Conservation (phyloP, 2,888 invertebrate genomes). For the Andrena praecox region DNA sequence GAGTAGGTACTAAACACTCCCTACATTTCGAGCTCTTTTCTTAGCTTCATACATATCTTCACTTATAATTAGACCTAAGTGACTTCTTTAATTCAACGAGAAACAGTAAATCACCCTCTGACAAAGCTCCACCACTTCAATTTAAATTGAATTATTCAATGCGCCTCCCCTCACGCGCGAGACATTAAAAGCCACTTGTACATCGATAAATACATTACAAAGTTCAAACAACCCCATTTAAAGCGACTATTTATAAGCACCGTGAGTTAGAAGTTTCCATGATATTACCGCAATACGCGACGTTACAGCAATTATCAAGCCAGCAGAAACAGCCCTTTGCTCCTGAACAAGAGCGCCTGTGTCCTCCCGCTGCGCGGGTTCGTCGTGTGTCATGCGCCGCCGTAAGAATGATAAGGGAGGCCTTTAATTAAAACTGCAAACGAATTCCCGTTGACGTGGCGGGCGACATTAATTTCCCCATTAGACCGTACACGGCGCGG, state of each 20-base stretch:
- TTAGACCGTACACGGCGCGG: slow-evolving; percentile 15
- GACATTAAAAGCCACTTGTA: not conserved
- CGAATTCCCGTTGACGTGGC: slow-evolving; percentile 24
- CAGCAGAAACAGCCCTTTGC: not conserved
- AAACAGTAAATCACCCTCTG: no score
- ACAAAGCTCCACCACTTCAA: no score
- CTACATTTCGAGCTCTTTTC: not conserved
- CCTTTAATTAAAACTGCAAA: slow-evolving; percentile 33
- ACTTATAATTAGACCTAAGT: no score
- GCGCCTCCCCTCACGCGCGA: not conserved
- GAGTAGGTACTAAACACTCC: not conserved
- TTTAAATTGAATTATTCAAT: no score
- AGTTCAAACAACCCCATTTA: not conserved
- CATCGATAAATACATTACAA: not conserved
- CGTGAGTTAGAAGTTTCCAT: no score
- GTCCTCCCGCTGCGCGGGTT: not conserved
- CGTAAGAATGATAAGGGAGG: not conserved
- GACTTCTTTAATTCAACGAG: no score
- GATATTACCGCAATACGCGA: not conserved
- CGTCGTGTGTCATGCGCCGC: not conserved
- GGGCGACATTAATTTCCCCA: slow-evolving; percentile 30
- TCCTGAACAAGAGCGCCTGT: not conserved
- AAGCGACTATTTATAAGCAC: not conserved
- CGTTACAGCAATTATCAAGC: not conserved
- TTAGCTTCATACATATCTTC: not conserved